A percentile compares a stretch with the other conserved stretches of the same genome.
Conservation (phyloP, 2,888 invertebrate genomes). For the Xylota sylvarum region DNA sequence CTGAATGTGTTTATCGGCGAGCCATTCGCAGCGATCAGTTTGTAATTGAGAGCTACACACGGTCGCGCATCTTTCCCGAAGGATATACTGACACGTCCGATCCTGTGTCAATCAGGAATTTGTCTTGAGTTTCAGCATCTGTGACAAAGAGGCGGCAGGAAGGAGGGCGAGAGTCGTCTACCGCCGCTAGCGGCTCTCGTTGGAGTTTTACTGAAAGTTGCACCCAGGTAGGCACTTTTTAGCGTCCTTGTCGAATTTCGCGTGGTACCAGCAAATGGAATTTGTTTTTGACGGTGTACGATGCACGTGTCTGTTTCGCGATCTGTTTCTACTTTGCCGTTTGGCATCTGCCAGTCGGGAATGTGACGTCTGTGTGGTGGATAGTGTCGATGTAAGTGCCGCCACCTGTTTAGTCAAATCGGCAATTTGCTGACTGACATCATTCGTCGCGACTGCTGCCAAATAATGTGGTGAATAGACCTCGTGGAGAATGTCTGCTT, state of each 20-base stretch:
- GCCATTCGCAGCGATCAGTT: background rate
- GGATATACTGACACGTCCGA: background rate
- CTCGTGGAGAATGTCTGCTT: too few species aligned
- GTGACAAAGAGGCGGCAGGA: too few species aligned
- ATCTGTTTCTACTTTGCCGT: background rate
- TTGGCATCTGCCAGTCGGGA: background rate
- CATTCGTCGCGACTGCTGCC: conserved; percentile 4
- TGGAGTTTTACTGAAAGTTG: background rate
- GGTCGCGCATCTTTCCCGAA: background rate
- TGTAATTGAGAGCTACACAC: background rate
- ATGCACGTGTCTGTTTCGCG: background rate
- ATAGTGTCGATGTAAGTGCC: background rate
- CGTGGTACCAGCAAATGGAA: conserved; percentile 2
- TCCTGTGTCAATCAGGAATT: too few species aligned
- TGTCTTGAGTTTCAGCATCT: too few species aligned
- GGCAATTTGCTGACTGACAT: background rate
- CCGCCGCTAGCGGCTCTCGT: too few species aligned
- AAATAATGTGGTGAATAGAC: conserved; percentile 2
- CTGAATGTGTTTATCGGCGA: too few species aligned
- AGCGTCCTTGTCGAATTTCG: background rate
- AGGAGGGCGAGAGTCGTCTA: too few species aligned
- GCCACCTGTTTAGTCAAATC: background rate
- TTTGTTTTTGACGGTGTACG: background rate
- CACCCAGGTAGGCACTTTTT: background rate
- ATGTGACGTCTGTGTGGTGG: background rate